Evolutionary conservation across 2,113 vertebrate genomes (phyloP), one percentile per base, ranked within the genome.

Genomic region (Zapus hudsonius): DNA sequence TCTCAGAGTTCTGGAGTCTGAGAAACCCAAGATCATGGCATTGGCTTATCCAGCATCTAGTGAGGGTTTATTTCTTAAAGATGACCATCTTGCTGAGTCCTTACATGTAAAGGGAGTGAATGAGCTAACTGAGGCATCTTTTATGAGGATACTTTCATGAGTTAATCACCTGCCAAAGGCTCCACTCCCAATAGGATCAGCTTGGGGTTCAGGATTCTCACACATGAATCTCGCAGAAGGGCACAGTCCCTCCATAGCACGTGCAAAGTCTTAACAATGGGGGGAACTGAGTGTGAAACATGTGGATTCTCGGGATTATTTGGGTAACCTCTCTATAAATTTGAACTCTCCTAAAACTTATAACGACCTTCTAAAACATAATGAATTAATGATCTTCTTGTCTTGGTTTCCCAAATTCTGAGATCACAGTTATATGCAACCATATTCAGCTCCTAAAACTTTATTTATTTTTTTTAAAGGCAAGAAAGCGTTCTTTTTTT

Each of bases 221-320:
- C 47, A 47, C 12, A 47, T 47, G 47, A 47, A 47, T 47, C 12
- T 47, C 7, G 47, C 47, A 47, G 33, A 20, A 33, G 52, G 16
- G 20, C 33, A 33, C 42, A 27, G 27, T 23, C 38, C 82, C 47
- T 61, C 42, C 13, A 81, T 12, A 83, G 78, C 27, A 47, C 40
- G 27, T 16, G 5, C 33, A 15, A 59, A 63, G 4, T 2, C 3
- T 12, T 38, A 52, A 42, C 22, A n/a, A 27, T 1, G 38, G 13
- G 31, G 40, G 47, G 57, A 38, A 40, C 17, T 22, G 5, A 42
- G 17, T 22, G 3, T 12, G 1, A 27, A 23, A 1, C 40, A 0
- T 3, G 25, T 27, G 38, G 44, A 76, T 59, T 31, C 52, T 57
- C 27, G 9, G 29, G 44, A 59, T 72, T 76, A 59, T 36, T 63